Conservation (phyloP, 2,888 invertebrate genomes). For the Sympetrum striolatum region DNA sequence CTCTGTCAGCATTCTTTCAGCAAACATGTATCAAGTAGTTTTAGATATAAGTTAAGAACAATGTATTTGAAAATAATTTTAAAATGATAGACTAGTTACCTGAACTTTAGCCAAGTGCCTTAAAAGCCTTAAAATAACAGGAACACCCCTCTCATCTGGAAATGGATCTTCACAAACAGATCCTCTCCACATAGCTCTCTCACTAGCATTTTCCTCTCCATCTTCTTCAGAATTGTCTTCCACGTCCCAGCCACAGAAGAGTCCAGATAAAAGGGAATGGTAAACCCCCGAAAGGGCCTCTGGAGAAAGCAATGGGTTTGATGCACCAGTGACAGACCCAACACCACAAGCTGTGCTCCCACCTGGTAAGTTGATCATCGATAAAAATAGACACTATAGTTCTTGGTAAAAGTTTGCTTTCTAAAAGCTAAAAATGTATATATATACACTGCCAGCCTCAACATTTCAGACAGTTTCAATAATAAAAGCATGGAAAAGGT, state of each 20-base stretch:
- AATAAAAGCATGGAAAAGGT: no score
- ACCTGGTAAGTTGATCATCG: neutral
- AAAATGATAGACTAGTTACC: neutral
- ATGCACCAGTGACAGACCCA: conserved; percentile 28
- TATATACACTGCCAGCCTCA: no score
- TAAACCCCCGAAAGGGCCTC: conserved; percentile 61
- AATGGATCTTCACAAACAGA: conserved; percentile 1
- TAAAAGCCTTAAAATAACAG: conserved; percentile 6
- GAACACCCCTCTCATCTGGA: conserved; percentile 16
- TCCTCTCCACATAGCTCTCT: neutral
- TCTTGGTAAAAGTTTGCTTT: no score
- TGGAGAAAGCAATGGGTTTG: conserved; percentile 55
- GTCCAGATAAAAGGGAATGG: conserved; percentile 68
- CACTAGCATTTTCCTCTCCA: neutral
- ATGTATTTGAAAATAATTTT: neutral
- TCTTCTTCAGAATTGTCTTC: conserved; percentile 70
- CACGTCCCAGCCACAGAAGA: conserved; percentile 77
- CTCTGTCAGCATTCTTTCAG: no score
- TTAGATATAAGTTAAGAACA: neutral
- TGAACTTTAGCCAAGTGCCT: conserved; percentile 31
- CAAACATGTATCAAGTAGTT: neutral
- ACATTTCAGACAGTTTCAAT: no score
- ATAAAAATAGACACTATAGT: neutral
- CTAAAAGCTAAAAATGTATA: no score
- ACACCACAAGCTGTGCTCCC: conserved; percentile 33